phyloP scores from a whole-genome alignment of 2,888 invertebrate species.

The Hirtodrosophila confusa region DNA sequence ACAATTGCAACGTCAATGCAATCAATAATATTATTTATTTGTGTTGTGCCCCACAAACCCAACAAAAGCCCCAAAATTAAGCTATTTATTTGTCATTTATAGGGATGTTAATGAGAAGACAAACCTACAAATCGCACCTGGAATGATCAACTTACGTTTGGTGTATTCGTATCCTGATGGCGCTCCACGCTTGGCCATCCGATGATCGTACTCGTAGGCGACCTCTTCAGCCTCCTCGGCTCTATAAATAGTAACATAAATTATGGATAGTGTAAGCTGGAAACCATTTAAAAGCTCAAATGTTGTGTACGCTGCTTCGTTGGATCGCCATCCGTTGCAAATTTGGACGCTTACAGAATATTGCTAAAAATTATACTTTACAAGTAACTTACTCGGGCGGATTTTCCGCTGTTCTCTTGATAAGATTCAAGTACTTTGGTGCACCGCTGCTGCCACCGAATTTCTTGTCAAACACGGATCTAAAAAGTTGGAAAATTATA shows the following conservation, averaged over 20 bases:
- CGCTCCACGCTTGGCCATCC: conserved; percentile 60
- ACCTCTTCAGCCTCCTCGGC: conserved; percentile 66
- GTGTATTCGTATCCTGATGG: conserved; percentile 68
- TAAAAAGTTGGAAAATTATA: conserved; percentile 17
- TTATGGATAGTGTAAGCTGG: background rate
- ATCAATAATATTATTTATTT: conserved; percentile 15
- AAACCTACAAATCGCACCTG: background rate
- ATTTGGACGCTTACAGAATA: conserved; percentile 28
- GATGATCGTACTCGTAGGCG: conserved; percentile 69
- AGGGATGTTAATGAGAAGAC: background rate
- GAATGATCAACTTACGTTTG: conserved; percentile 66
- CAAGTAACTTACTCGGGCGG: conserved; percentile 77
- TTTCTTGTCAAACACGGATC: conserved; percentile 78
- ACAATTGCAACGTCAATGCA: conserved; percentile 22
- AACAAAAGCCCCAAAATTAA: conserved; percentile 7
- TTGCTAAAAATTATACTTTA: conserved; percentile 72
- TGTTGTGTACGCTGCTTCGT: conserved; percentile 14
- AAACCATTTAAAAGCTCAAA: conserved; percentile 17
- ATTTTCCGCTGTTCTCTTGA: conserved; percentile 74
- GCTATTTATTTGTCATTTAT: background rate
- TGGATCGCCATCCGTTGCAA: conserved; percentile 24
- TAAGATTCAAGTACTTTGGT: conserved; percentile 73
- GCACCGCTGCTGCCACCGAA: conserved; percentile 55
- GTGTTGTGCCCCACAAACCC: conserved; percentile 30
- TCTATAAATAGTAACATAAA: conserved; percentile 41